Evolutionary conservation across 2,797 vertebrate genomes (phyloP).

Genomic region (Heterohyrax brucei): DNA sequence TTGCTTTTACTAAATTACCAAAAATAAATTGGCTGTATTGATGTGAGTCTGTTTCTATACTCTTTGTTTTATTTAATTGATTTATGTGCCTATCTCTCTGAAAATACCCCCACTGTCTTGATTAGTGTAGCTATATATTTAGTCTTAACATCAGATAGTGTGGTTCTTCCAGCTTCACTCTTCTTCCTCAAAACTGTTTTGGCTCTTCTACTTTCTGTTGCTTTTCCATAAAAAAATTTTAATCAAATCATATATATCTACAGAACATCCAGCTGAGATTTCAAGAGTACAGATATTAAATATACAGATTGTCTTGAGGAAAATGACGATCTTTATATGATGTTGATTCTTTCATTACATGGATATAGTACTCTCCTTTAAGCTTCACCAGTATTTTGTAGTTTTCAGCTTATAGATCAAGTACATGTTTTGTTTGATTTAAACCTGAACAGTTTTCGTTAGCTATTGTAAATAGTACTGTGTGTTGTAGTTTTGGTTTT

Average conservation of each 20-base stretch:
- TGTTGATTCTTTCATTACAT: neutral
- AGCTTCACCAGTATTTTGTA: neutral
- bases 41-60: neutral
- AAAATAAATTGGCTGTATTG: neutral
- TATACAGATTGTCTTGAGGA: neutral
- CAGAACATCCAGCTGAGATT: neutral
- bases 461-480: neutral
- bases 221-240: neutral
- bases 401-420: neutral
- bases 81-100: neutral
- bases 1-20: neutral
- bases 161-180: neutral
- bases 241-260: neutral
- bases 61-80: neutral
- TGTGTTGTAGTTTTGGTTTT: constrained; percentile 26
- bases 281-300: neutral
- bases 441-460: neutral
- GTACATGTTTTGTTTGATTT: neutral
- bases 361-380: neutral
- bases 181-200: constrained; percentile 39
- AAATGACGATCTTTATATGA: neutral
- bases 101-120: neutral
- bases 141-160: neutral
- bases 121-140: neutral
- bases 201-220: neutral